Evolutionary conservation across 2,113 vertebrate species (phyloP), one percentile per base, ranked within the genome.

Genomic region (Chaetorhynchus papuensis): DNA sequence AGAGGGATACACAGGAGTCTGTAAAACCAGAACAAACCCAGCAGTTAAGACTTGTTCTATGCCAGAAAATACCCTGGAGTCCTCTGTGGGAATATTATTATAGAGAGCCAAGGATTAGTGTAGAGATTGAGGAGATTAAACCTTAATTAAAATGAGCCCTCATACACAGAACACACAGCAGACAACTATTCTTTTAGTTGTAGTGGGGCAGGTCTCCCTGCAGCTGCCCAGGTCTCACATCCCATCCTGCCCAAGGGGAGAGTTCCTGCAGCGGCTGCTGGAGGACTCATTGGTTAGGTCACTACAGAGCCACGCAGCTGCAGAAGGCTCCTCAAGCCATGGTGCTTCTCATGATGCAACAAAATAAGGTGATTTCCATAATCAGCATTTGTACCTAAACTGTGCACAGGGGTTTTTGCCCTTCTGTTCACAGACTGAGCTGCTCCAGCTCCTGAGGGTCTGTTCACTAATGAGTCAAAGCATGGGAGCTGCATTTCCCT

Each of bases 81-180:
- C 35, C 9, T 86, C 30, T 37, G 50, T 39, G 44, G 50, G 30
- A 80, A 61, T 87, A 65, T 85, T 89, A 64, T 27, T 42, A 42
- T 21, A 85, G 70, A 65, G 50, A 87, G 61, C 17, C 37, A 57
- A 72, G 59, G 84, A 96, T 95, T 93, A 94, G 24, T 18, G 49
- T 22, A 86, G 90, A 93, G 71, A 93, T 24, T 64, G 80, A 90
- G 75, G 75, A 86, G 83, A 88, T 92, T 78, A 94, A 95, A 49
- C 44, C 64, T 90, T 80, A 83, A 88, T 80, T 97, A 88, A 95
- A 96, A 80, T 60, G n/a, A 70, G 76, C 33, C 22, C 64, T 89
- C 66, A 5, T n/a, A 26, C 41, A 24, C 20, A 61, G 50, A 65
- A 61, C 41, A 14, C 69, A 23, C 12, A 60, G 59, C 54, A 90